Evolutionary conservation across 2,888 invertebrate genomes (phyloP), one percentile per base, ranked within the genome.

Genomic region (Acrocyrtus sp.): DNA sequence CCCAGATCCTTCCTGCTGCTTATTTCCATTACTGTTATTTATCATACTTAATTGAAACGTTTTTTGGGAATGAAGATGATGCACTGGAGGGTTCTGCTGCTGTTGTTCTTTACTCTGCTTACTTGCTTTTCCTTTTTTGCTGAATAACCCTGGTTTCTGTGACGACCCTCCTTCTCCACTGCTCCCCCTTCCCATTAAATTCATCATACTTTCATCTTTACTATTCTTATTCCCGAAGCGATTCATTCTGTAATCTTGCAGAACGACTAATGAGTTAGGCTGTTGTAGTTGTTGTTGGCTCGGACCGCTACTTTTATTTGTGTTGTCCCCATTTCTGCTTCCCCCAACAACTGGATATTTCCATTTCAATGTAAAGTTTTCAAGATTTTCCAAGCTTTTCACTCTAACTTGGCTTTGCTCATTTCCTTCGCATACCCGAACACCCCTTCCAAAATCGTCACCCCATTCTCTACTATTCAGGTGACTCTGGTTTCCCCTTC

Each of bases 341-440:
- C n/a, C n/a, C 2, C 17, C 54, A 12, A 50, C 50, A 15, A 41
- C 65, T 10, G 78, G 78, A 53, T 80, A 80, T 39, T 75, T 73
- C 80, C 80, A 80, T 15, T 75, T 61, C 1, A 80, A 66, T 15
- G 80, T 80, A 61, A 80, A 80, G 65, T 80, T 80, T 29, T 79
- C 77, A 0, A 66, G 57, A 26, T 66, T 56, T 50, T 66, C 66
- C 15, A 56, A 22, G 34, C 57, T 57, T 27, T 56, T 56, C 1
- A 54, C 43, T 50, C 61, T 68, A 60, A 15, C 70, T 26, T n/a
- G 51, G 10, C 24, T 54, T 27, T 26, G 72, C 58, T 19, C 6
- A 3, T 22, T n/a, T 8, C 48, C 47, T 12, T 48, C 48, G 47
- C 60, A 60, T n/a, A n/a, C n/a, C n/a, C n/a, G n/a, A n/a, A n/a